Evolutionary conservation across 2,797 vertebrate species (phyloP).

Genomic region (Rousettus madagascariensis): DNA sequence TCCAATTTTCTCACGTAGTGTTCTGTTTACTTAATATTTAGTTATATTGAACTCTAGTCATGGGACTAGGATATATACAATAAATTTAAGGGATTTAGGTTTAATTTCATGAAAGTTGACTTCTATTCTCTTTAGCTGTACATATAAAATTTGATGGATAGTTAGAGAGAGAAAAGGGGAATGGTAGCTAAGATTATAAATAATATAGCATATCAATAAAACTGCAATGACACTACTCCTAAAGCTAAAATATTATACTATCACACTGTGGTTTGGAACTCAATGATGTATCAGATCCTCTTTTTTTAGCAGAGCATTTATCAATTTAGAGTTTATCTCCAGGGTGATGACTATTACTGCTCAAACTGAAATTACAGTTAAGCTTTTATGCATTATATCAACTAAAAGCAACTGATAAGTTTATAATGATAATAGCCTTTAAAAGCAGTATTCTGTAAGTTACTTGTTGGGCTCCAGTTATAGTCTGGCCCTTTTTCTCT

Average conservation of each 20-base stretch:
- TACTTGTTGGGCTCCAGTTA: background rate
- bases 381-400: background rate
- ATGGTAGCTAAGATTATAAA: slow-evolving; percentile 28
- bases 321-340: slow-evolving; percentile 34
- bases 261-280: background rate
- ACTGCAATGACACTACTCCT: background rate
- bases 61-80: background rate
- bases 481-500: background rate
- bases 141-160: slow-evolving; percentile 19
- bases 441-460: background rate
- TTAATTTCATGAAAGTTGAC: slow-evolving; percentile 59
- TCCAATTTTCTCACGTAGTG: slow-evolving; percentile 38
- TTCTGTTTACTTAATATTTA: slow-evolving; percentile 53
- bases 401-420: background rate
- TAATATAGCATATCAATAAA: slow-evolving; percentile 4
- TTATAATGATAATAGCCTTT: background rate
- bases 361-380: slow-evolving; percentile 37
- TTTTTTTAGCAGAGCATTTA: background rate
- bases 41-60: slow-evolving; percentile 24
- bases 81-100: slow-evolving; percentile 31
- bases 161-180: slow-evolving; percentile 3
- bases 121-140: slow-evolving; percentile 38
- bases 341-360: background rate
- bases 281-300: background rate
- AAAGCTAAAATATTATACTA: slow-evolving; percentile 36